Conservation (phyloP, 92 coral and sea anemone genomes). For the Hydrozoanthus gracilis region DNA sequence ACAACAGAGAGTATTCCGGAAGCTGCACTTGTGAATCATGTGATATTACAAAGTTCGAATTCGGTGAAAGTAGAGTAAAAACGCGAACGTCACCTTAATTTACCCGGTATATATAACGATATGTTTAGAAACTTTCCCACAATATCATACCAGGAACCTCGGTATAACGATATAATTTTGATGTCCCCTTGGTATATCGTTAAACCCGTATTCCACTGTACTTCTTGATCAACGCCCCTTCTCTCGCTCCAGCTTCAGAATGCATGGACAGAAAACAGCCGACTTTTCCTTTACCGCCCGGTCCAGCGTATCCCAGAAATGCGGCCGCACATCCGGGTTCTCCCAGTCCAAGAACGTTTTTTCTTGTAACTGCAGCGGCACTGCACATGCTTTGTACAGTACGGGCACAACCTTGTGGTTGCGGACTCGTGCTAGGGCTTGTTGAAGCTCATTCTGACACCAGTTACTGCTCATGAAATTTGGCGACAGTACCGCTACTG, state of each 20-base stretch:
- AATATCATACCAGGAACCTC: too few relatives aligned
- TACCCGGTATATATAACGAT: too few relatives aligned
- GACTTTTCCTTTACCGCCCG: conserved; percentile 37
- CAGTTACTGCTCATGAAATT: conserved; percentile 76
- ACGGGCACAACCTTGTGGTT: conserved; percentile 71
- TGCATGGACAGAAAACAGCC: background rate
- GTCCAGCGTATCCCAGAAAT: conserved; percentile 70
- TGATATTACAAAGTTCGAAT: too few relatives aligned
- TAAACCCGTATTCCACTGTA: too few relatives aligned
- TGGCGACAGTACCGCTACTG: conserved; percentile 83
- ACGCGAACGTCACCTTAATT: too few relatives aligned
- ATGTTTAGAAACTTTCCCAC: too few relatives aligned
- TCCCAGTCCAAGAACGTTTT: conserved; percentile 76
- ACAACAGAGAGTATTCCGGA: too few relatives aligned
- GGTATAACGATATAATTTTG: too few relatives aligned
- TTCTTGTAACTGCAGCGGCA: conserved; percentile 54
- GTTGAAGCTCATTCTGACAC: conserved; percentile 80
- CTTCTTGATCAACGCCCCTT: too few relatives aligned
- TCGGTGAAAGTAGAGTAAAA: too few relatives aligned
- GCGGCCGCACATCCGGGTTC: conserved; percentile 64
- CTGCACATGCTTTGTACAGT: conserved; percentile 61
- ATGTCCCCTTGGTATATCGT: too few relatives aligned
- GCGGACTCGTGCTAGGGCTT: conserved; percentile 66
- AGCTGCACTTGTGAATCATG: too few relatives aligned
- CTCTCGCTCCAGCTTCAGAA: background rate